These are phyloP conservation scores for Fratercula arctica DNA, from an alignment of 2,797 vertebrate species.

Conservation along the genomic window DNA sequence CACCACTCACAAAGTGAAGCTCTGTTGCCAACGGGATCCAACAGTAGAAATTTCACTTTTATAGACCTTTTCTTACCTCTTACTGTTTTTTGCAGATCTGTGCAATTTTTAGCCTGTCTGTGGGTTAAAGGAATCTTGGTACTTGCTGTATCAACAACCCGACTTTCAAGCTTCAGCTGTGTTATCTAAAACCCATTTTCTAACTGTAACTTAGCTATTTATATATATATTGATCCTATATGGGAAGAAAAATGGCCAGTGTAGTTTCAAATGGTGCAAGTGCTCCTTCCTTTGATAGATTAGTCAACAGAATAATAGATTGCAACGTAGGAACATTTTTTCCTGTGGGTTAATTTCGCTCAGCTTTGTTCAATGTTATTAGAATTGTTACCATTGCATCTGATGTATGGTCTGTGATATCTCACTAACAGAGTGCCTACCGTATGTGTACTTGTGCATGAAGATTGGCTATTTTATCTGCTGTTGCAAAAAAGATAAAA, in stretches of 20 bases:
- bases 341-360: background rate
- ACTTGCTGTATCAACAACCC: background rate
- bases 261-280: background rate
- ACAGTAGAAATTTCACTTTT: background rate
- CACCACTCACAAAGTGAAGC: background rate
- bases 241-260: constrained; percentile 14
- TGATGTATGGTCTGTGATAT: background rate
- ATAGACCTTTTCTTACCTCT: background rate
- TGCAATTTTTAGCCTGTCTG: background rate
- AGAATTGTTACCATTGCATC: background rate
- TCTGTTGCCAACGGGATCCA: background rate
- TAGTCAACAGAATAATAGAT: constrained; percentile 15
- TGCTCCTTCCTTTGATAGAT: background rate
- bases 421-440: background rate
- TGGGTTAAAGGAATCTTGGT: constrained; percentile 1
- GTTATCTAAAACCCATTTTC: constrained; percentile 42
- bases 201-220: background rate
- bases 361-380: background rate
- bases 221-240: constrained; percentile 29
- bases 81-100: constrained; percentile 3
- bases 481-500: background rate
- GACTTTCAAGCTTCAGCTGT: background rate
- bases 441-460: fast-evolving
- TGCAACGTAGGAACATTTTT: background rate
- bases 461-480: background rate